phyloP scores from a whole-genome alignment of 2,888 invertebrate genomes.

The Crioceris asparagi region DNA sequence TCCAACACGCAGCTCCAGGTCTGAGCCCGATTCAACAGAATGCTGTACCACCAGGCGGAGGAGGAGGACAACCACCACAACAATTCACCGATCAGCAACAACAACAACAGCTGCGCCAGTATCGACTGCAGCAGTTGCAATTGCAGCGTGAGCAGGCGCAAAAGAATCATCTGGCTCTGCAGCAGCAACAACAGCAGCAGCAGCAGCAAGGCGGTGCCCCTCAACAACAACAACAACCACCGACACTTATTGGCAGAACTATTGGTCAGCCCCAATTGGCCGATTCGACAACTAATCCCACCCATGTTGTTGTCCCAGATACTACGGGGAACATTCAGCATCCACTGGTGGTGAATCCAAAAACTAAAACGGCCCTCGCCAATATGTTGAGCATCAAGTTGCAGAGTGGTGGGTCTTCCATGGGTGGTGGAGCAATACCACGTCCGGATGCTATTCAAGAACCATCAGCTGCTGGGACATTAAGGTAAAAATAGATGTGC shows the following conservation, averaged over 20 bases:
- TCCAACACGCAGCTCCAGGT: slow-evolving; percentile 25
- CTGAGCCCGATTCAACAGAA: slow-evolving; percentile 33
- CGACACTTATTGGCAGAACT: slow-evolving; percentile 11
- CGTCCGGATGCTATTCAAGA: slow-evolving; percentile 24
- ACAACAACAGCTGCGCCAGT: slow-evolving; percentile 43
- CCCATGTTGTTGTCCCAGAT: slow-evolving; percentile 12
- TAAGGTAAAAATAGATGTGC: slow-evolving; percentile 38
- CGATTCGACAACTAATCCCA: slow-evolving; percentile 24
- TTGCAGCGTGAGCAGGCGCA: slow-evolving; percentile 27
- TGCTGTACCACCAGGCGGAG: too few relatives aligned
- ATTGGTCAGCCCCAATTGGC: slow-evolving; percentile 21
- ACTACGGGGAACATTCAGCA: slow-evolving; percentile 13
- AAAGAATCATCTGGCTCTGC: slow-evolving; percentile 23
- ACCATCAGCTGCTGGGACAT: slow-evolving; percentile 57
- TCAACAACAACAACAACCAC: neutral
- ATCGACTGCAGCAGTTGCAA: slow-evolving; percentile 53
- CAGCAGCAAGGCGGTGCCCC: neutral
- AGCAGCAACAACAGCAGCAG: slow-evolving; percentile 14
- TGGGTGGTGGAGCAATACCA: slow-evolving; percentile 43
- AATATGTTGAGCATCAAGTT: slow-evolving; percentile 84
- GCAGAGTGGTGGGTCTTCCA: slow-evolving; percentile 44
- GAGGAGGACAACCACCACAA: slow-evolving; percentile 16
- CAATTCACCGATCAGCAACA: slow-evolving; percentile 25
- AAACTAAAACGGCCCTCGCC: slow-evolving; percentile 90
- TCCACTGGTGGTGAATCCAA: slow-evolving; percentile 54